These are phyloP conservation scores for Myzus persicae DNA, from an alignment of 1,140 invertebrate genomes.

Conservation along the genomic window DNA sequence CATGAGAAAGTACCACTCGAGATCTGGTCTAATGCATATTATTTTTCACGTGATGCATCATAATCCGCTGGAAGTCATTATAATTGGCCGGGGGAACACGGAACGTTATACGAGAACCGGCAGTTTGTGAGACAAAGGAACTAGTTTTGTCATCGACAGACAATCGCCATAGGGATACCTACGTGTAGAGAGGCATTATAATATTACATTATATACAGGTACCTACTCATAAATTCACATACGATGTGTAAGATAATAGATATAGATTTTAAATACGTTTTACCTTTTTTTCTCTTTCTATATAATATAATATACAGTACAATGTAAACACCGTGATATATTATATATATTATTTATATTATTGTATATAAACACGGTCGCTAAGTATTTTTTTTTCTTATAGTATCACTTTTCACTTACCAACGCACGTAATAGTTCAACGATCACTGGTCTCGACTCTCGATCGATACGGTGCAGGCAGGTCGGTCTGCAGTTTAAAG, in stretches of 20 bases:
- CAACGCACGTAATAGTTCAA: neutral
- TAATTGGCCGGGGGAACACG: constrained; percentile 38
- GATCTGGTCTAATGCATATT: constrained; percentile 33
- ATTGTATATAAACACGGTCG: neutral
- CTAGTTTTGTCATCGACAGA: constrained; percentile 47
- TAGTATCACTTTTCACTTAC: neutral
- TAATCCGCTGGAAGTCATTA: constrained; percentile 47
- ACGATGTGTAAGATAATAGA: neutral
- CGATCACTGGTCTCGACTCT: neutral
- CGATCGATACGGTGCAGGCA: neutral
- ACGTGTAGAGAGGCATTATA: constrained; percentile 1
- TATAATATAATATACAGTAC: neutral
- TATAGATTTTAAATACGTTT: neutral
- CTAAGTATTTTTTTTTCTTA: neutral
- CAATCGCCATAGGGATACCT: constrained; percentile 8
- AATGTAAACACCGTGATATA: neutral
- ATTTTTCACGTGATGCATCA: constrained; percentile 50
- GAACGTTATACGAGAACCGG: constrained; percentile 28
- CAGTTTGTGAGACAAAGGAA: constrained; percentile 40
- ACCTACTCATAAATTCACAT: neutral
- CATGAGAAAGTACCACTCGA: constrained; percentile 48
- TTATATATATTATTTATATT: neutral
- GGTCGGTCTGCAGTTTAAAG: neutral
- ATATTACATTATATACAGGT: neutral
- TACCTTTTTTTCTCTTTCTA: neutral